Base-by-base conservation (phyloP, 2,888 invertebrate species). In the Synergus laeviventris region DNA sequence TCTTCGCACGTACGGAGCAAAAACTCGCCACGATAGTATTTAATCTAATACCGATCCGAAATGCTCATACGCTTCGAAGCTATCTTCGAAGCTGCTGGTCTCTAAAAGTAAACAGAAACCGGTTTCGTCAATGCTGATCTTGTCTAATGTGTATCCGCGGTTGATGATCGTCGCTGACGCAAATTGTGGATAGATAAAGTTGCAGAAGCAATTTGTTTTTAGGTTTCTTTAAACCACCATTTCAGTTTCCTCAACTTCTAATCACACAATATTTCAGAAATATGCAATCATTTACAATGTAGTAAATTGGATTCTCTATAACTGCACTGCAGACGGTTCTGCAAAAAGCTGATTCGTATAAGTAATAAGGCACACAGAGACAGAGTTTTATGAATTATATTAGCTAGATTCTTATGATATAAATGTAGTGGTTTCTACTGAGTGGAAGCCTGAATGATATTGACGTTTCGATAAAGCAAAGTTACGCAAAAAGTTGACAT, bases 71-170 rank as follows among this genome's bases (percentile, higher is more conserved):
- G n/a, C 70, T 45, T 70, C 49, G 31, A 49, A 70, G 70, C 31
- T 70, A 70, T 77, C 74, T 76, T 74, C 76, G 77, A 81, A 77
- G 77, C 80, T 76, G 78, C 78, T 76, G 76, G 74, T 76, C 74
- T 45, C 73, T 74, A 60, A 74, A 74, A 59, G 74, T 74, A 77
- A 80, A 80, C 78, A 78, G 74, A 79, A 81, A 76, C 81, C 81
- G 81, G 82, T 82, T 82, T 76, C 77, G 75, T 77, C 59, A 75
- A 42, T 66, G 76, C 81, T 81, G 79, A 75, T 84, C 85, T 82
- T 77, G 74, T 77, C 64, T 56, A 70, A 70, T 70, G 49, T n/a
- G 45, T 70, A 70, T 16, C 31, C n/a, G n/a, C 70, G n/a, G 42
- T 70, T 70, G 70, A 49, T 45, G 66, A 70, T 70, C 49, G 70